Percentiles rank a stretch among this genome's conserved stretches.
These are phyloP conservation scores for Ochropacha duplaris DNA, from an alignment of 2,888 invertebrate species.

Conservation along the genomic window DNA sequence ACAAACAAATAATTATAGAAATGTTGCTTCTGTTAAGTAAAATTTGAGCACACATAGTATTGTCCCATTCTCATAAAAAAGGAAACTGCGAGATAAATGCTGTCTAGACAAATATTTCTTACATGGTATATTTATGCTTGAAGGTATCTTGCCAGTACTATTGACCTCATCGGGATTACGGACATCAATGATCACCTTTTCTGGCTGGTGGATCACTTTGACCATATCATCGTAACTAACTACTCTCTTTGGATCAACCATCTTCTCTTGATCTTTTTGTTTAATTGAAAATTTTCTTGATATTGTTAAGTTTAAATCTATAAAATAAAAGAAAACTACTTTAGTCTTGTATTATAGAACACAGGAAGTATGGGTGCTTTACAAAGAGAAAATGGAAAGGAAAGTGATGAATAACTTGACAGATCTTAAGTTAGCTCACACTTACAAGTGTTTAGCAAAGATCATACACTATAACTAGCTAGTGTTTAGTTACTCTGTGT, in stretches of 20 bases:
- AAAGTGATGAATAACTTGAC: too few species aligned
- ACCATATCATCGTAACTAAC: slow-evolving; percentile 71
- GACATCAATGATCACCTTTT: slow-evolving; percentile 88
- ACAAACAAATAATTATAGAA: too few species aligned
- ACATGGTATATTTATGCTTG: slow-evolving; percentile 91
- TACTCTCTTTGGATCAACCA: slow-evolving; percentile 66
- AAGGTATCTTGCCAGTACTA: slow-evolving; percentile 87
- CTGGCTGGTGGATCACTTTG: slow-evolving; percentile 61
- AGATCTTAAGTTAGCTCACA: too few species aligned
- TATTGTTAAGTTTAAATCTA: background rate
- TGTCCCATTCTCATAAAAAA: background rate
- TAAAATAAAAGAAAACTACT: background rate
- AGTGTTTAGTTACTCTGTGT: too few species aligned
- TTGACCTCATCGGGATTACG: slow-evolving; percentile 87
- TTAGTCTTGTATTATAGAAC: too few species aligned
- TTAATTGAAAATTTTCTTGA: slow-evolving; percentile 23
- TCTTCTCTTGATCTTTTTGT: slow-evolving; percentile 29
- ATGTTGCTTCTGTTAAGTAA: too few species aligned
- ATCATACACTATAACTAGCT: too few species aligned
- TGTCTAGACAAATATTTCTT: slow-evolving; percentile 35
- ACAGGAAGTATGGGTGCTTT: too few species aligned
- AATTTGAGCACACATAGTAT: too few species aligned
- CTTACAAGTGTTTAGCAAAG: too few species aligned
- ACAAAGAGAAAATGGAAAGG: too few species aligned
- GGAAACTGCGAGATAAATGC: background rate